Percentiles rank a stretch among this genome's conserved stretches.
These are phyloP conservation scores for Crocodylus rhombifer DNA, from an alignment of 2,797 vertebrate genomes.

Conservation along the genomic window DNA sequence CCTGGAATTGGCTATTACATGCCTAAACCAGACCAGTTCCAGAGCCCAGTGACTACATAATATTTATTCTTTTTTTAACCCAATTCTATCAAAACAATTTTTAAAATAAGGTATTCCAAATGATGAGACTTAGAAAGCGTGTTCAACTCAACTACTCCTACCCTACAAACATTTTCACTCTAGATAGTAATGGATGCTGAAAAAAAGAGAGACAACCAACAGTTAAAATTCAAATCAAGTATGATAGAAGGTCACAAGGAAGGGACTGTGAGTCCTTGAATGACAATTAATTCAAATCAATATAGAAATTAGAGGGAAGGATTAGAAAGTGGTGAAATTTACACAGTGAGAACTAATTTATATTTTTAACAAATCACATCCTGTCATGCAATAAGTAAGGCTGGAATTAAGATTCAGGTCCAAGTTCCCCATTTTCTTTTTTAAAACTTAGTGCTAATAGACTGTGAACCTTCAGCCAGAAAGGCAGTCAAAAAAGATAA, in stretches of 20 bases:
- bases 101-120: not conserved
- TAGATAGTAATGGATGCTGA: constrained; percentile 23
- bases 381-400: constrained; percentile 20
- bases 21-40: not conserved
- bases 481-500: not conserved
- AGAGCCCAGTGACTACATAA: not conserved
- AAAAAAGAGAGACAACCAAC: not conserved
- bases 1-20: not conserved
- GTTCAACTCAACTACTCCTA: not conserved
- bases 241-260: constrained; percentile 42
- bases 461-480: not conserved
- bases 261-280: constrained; percentile 61
- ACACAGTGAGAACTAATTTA: constrained; percentile 52
- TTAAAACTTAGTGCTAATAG: not conserved
- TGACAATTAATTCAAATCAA: constrained; percentile 76
- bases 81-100: not conserved
- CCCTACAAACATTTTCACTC: constrained; percentile 33
- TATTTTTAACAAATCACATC: constrained; percentile 66
- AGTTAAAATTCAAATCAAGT: constrained; percentile 64
- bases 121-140: not conserved
- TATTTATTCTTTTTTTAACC: not conserved
- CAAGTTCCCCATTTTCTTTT: constrained; percentile 31
- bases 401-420: constrained; percentile 47
- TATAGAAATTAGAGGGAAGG: constrained; percentile 66
- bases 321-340: constrained; percentile 71